phyloP scores from a whole-genome alignment of 1,140 invertebrate species.

The Papilio polyxenes region DNA sequence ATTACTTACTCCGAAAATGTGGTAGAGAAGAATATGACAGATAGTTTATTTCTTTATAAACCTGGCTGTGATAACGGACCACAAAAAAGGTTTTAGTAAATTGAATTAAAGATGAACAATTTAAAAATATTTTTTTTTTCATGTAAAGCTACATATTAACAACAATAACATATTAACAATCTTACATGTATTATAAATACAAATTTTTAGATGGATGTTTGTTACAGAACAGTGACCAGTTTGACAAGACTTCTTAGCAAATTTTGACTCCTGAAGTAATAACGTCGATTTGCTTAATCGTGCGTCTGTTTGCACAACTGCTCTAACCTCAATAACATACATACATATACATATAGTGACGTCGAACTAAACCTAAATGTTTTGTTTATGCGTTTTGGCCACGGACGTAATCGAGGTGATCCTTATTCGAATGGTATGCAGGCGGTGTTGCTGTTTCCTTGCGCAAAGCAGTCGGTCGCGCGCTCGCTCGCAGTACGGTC shows the following conservation, averaged over 20 bases:
- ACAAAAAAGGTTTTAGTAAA: background rate
- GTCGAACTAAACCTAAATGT: conserved; percentile 50
- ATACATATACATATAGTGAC: conserved; percentile 34
- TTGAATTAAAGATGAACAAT: background rate
- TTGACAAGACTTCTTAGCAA: background rate
- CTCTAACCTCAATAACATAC: conserved; percentile 4
- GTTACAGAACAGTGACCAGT: no score
- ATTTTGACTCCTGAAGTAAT: background rate
- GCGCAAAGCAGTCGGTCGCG: conserved; percentile 72
- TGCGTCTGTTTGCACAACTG: conserved; percentile 60
- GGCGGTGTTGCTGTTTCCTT: conserved; percentile 60
- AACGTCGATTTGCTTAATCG: conserved; percentile 25
- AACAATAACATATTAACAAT: background rate
- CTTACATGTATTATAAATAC: background rate
- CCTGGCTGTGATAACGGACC: background rate
- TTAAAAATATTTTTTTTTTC: background rate
- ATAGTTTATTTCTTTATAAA: background rate
- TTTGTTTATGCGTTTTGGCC: conserved; percentile 63
- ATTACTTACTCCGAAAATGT: background rate
- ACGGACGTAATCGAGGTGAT: conserved; percentile 75
- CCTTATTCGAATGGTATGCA: conserved; percentile 75
- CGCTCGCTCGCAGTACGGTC: conserved; percentile 56
- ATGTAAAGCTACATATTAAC: background rate
- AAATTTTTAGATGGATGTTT: no score
- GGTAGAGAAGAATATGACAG: background rate